phyloP scores from a whole-genome alignment of 1,140 invertebrate species.

The Solenopsis fugax region DNA sequence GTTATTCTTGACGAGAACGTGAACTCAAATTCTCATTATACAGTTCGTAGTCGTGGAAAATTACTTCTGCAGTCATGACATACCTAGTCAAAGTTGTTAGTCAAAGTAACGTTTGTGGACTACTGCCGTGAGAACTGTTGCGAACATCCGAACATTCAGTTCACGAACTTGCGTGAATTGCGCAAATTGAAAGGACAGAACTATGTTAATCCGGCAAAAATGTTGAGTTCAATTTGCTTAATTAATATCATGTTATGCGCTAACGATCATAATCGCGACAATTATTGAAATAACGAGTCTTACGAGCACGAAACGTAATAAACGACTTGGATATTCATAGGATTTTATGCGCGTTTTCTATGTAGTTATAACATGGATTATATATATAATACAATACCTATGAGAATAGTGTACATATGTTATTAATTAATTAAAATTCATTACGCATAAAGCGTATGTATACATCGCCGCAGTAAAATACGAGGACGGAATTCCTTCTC shows the following conservation, averaged over 20 bases:
- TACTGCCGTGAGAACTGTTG: constrained; percentile 49
- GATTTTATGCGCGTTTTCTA: neutral
- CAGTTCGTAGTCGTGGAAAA: constrained; percentile 56
- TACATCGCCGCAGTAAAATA: neutral
- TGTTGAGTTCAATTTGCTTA: neutral
- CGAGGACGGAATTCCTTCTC: constrained; percentile 15
- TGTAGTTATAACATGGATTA: neutral
- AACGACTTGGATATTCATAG: neutral
- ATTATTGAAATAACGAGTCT: neutral
- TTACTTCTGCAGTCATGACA: constrained; percentile 57
- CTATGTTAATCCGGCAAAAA: constrained; percentile 42
- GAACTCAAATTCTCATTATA: constrained; percentile 57
- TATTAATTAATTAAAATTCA: constrained; percentile 48
- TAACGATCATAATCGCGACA: neutral
- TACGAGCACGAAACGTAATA: neutral
- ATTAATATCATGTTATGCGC: neutral
- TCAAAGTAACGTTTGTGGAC: constrained; percentile 42
- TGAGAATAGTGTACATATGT: neutral
- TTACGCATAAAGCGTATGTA: neutral
- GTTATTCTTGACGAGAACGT: constrained; percentile 48
- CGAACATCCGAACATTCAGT: constrained; percentile 52
- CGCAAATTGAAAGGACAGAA: constrained; percentile 29
- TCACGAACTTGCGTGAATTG: constrained; percentile 36
- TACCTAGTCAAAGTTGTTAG: constrained; percentile 61
- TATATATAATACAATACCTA: neutral